Percentiles rank a stretch among this genome's conserved stretches.
Evolutionary conservation across 2,797 vertebrate genomes (phyloP).

Genomic region (Diplodus sargus): DNA sequence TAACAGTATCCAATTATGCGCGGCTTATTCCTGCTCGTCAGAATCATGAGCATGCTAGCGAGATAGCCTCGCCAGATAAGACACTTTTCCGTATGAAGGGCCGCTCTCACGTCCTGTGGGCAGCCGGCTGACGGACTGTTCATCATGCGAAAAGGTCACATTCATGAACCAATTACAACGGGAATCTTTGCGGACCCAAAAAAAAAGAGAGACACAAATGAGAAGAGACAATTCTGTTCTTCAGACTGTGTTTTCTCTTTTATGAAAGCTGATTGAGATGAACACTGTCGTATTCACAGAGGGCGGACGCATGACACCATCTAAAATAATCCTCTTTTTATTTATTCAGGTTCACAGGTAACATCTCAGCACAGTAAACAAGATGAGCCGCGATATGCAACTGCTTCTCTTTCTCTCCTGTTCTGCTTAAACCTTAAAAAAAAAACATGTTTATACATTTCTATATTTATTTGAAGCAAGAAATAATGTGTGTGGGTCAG

Average conservation of each 20-base stretch:
- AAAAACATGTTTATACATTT: too few relatives aligned
- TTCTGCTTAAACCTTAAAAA: too few relatives aligned
- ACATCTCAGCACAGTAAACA: background rate
- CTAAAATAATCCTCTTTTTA: background rate
- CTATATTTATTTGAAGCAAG: too few relatives aligned
- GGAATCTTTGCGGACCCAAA: constrained; percentile 65
- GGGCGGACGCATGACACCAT: background rate
- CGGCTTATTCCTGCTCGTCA: constrained; percentile 73
- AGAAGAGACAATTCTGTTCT: constrained; percentile 56
- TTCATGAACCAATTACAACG: constrained; percentile 76
- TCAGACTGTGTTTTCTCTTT: constrained; percentile 40
- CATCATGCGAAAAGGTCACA: constrained; percentile 82
- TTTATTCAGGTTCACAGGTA: background rate
- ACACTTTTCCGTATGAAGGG: constrained; percentile 71
- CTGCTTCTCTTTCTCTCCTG: too few relatives aligned
- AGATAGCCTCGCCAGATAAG: constrained; percentile 76
- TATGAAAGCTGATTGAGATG: constrained; percentile 37
- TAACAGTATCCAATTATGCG: constrained; percentile 80
- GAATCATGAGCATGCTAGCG: constrained; percentile 66
- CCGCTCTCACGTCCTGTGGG: constrained; percentile 70
- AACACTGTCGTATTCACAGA: constrained; percentile 20
- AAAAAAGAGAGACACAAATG: constrained; percentile 32
- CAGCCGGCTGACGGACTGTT: constrained; percentile 70
- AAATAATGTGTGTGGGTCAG: too few relatives aligned
- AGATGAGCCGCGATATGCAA: too few relatives aligned